Conservation (phyloP, 2,797 vertebrate genomes). For the Propithecus perrieri region DNA sequence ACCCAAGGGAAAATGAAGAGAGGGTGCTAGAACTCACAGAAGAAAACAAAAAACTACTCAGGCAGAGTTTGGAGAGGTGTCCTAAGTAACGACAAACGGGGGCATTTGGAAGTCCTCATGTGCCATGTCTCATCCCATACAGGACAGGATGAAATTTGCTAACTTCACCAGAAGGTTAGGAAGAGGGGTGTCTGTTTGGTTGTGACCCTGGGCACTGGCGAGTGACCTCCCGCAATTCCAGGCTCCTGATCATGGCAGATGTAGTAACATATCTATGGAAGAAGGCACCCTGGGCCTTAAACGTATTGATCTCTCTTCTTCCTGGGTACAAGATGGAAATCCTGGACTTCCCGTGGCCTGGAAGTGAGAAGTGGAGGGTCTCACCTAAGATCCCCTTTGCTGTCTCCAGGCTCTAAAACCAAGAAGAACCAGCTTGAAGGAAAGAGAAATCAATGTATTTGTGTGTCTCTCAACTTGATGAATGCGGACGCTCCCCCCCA, state of each 20-base stretch:
- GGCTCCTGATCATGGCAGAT: background rate
- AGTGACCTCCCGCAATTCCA: background rate
- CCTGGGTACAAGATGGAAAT: background rate
- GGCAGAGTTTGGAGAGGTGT: background rate
- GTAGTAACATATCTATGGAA: background rate
- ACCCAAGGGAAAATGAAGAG: slow-evolving; percentile 18
- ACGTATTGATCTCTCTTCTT: background rate
- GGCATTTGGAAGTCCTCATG: background rate
- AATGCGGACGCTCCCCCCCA: slow-evolving; percentile 3
- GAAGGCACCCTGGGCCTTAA: background rate
- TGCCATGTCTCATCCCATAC: background rate
- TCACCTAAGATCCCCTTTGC: background rate
- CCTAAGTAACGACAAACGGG: background rate
- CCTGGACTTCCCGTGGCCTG: background rate
- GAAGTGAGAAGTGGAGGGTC: background rate
- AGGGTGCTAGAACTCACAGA: background rate
- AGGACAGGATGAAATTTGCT: background rate
- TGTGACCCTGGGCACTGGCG: background rate
- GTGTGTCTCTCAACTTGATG: slow-evolving; percentile 56
- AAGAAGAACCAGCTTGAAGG: background rate
- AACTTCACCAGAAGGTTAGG: background rate
- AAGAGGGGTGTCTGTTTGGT: background rate
- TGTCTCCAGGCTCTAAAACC: background rate
- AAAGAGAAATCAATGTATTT: background rate
- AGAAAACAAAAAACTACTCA: background rate